Percentiles rank a stretch among this genome's conserved stretches.
Evolutionary conservation across 2,797 vertebrate species (phyloP).

Genomic region (Loris lydekkerianus): DNA sequence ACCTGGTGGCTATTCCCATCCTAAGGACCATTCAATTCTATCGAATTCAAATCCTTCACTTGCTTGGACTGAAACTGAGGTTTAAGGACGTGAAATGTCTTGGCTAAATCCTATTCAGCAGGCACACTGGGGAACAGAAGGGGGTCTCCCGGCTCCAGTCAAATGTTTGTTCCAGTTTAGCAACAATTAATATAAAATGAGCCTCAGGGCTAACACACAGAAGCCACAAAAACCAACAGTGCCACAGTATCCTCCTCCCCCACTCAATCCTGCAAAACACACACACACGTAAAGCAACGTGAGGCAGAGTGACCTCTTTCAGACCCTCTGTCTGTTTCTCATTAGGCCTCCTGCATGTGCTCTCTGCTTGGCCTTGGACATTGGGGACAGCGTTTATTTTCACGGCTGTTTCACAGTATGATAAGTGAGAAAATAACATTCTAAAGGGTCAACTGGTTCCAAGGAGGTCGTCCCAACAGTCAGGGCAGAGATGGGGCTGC

Average conservation of each 20-base stretch:
- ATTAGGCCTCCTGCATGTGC: constrained; percentile 63
- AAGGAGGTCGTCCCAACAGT: constrained; percentile 59
- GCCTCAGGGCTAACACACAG: neutral
- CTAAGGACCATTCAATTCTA: neutral
- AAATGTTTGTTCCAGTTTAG: neutral
- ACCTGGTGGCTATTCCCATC: neutral
- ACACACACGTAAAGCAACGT: constrained; percentile 40
- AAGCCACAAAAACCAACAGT: constrained; percentile 10
- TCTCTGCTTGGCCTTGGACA: constrained; percentile 73
- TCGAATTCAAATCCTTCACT: neutral
- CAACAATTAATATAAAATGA: constrained; percentile 20
- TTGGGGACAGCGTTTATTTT: constrained; percentile 73
- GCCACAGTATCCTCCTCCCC: neutral
- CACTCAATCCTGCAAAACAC: neutral
- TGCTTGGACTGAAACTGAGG: constrained; percentile 37
- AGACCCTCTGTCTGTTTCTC: constrained; percentile 73
- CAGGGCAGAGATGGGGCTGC: constrained; percentile 66
- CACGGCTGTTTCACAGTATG: constrained; percentile 80
- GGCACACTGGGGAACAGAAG: neutral
- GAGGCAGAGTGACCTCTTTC: neutral
- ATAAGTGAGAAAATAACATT: constrained; percentile 81
- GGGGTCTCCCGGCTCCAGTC: neutral
- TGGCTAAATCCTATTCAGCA: neutral
- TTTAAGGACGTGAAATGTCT: neutral
- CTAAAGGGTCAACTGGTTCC: constrained; percentile 63